Base-by-base conservation (phyloP, 2,113 vertebrate genomes). In the Prochilodus magdalenae region DNA sequence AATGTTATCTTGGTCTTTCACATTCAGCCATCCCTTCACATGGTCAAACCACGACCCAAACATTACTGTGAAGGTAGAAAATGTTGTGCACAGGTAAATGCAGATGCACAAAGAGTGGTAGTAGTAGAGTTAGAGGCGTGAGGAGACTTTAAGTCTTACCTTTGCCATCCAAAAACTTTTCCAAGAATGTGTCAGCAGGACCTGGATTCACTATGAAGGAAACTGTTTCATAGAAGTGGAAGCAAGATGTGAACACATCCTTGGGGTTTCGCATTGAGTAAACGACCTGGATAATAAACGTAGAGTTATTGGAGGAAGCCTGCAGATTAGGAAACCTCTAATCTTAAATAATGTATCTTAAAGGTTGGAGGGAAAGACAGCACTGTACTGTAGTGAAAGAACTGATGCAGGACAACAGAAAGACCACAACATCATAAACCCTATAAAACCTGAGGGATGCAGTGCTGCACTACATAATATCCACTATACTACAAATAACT, bases 31-130 rank as follows among this genome's bases (percentile, higher is more conserved):
- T 40, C 90, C 74, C 63, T 92, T 93, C 0, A 94, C 88, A 40
- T 94, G 93, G 60, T 93, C 91, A 78, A 95, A 95, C 94, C 93
- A 94, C 5, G 93, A 92, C 15, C 92, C 91, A 86, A 88, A 93
- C 24, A 90, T 82, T 16, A 93, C 94, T 94, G 47, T 71, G 47
- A 14, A 79, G 6, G 70, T n/a, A 15, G 15, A 57, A 75, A 26
- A 72, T 60, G 16, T 57, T 5, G 40, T 3, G 40, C 40, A 44
- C 1, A 44, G 5, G 8, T 44, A 44, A 44, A 44, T 44, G 8
- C 40, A 44, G 4, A 11, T 36, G 36, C 3, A 36, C 36, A 36
- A 36, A 36, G 7, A 44, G 40, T 44, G 8, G 33, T 36, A 4
- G 33, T 36, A 36, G 33, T 36, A 36, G n/a, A n/a, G n/a, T n/a